Conservation (phyloP, 2,113 vertebrate species). For the Myotis yumanensis region DNA sequence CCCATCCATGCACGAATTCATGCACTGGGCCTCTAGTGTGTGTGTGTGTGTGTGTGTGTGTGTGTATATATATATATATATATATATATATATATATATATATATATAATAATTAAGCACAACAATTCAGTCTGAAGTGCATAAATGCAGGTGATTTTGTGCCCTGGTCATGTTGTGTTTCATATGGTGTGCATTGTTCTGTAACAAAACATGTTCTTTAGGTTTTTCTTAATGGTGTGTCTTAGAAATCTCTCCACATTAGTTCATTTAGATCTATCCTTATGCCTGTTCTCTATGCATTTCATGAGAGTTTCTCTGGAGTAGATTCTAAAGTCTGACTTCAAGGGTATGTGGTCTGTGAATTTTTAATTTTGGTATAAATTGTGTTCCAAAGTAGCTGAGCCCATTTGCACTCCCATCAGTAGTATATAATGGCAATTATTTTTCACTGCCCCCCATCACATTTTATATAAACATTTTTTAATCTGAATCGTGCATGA, state of each 20-base stretch:
- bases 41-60: too few relatives aligned
- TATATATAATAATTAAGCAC: not conserved
- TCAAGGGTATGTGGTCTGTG: not conserved
- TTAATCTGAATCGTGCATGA: not conserved
- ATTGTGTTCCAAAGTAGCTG: not conserved
- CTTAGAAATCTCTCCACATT: not conserved
- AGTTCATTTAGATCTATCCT: not conserved
- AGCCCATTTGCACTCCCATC: not conserved
- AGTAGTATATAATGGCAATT: not conserved
- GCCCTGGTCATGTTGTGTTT: not conserved
- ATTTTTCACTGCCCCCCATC: not conserved
- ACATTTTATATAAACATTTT: not conserved
- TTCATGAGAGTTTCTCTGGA: not conserved
- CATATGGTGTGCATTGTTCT: not conserved
- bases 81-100: too few relatives aligned
- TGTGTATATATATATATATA: too few relatives aligned
- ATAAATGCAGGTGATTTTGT: not conserved
- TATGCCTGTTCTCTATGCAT: not conserved
- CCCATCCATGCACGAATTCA: too few relatives aligned
- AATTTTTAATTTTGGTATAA: slow-evolving; percentile 1
- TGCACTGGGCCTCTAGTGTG: too few relatives aligned
- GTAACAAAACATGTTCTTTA: not conserved
- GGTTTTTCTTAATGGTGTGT: not conserved
- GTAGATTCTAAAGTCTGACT: not conserved
- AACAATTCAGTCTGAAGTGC: not conserved